Conservation (phyloP, 2,888 invertebrate genomes). For the Eristalis intricaria region DNA sequence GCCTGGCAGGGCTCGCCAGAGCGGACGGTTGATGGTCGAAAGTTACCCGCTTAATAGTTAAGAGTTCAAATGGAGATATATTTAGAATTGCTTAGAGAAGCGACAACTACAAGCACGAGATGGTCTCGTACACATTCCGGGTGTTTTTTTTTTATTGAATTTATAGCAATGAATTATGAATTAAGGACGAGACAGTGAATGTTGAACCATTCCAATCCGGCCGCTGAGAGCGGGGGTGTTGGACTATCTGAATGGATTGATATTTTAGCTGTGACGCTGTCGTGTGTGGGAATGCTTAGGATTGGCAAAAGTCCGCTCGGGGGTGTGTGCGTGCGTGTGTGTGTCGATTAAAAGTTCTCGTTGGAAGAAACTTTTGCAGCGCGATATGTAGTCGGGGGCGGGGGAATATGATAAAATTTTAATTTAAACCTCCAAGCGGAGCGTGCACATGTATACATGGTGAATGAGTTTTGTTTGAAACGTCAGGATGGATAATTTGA, state of each 20-base stretch:
- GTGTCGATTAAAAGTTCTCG: conserved; percentile 7
- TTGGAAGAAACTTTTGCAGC: background rate
- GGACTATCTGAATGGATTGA: conserved; percentile 30
- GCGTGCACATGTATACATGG: background rate
- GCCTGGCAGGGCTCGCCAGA: background rate
- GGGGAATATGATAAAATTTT: background rate
- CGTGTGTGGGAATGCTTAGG: background rate
- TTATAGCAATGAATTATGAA: conserved; percentile 52
- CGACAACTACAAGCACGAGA: background rate
- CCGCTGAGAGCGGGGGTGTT: background rate
- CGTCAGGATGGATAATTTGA: background rate
- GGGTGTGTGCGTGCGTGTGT: background rate
- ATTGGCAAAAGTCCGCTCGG: too few species aligned
- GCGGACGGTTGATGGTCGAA: background rate
- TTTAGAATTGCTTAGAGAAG: conserved; percentile 30
- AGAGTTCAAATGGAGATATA: conserved; percentile 43
- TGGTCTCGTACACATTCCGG: conserved; percentile 20
- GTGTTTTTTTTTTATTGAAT: conserved; percentile 26
- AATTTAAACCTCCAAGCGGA: background rate
- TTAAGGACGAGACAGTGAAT: conserved; percentile 2
- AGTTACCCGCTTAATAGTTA: conserved; percentile 42
- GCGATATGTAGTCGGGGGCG: background rate
- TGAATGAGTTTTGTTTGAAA: background rate
- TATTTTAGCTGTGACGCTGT: conserved; percentile 23
- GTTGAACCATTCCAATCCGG: background rate